These are phyloP conservation scores for Xiphophorus birchmanni DNA, from an alignment of 2,797 vertebrate species.

Conservation along the genomic window DNA sequence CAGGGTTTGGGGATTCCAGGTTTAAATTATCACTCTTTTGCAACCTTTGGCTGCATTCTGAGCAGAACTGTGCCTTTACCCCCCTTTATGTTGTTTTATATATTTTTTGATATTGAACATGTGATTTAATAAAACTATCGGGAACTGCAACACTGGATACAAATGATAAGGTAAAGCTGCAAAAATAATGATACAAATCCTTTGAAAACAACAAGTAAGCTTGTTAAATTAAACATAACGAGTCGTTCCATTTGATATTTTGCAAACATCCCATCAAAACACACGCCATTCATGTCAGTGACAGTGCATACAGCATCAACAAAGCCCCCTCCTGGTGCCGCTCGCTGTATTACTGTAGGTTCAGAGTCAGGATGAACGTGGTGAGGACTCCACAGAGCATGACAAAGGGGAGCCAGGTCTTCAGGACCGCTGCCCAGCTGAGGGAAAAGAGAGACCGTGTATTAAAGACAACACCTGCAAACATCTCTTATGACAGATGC, in stretches of 20 bases:
- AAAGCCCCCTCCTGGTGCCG: conserved; percentile 8
- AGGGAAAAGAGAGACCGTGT: conserved; percentile 44
- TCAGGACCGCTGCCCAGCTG: conserved; percentile 90
- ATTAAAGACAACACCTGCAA: conserved; percentile 45
- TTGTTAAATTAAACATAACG: conserved; percentile 5
- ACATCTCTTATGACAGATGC: conserved; percentile 2
- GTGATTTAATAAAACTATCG: not conserved
- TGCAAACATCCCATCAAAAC: conserved; percentile 25
- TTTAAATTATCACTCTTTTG: too few species aligned
- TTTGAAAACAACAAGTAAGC: conserved; percentile 4
- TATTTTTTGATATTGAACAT: not conserved
- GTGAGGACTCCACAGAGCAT: conserved; percentile 86
- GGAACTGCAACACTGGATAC: not conserved
- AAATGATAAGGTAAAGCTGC: not conserved
- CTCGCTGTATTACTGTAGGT: conserved; percentile 81
- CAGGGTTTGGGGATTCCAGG: not conserved
- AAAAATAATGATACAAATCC: conserved; percentile 7
- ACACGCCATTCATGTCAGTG: conserved; percentile 10
- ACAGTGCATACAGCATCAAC: conserved; percentile 13
- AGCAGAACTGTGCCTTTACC: not conserved
- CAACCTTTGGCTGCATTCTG: not conserved
- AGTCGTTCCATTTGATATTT: conserved; percentile 15
- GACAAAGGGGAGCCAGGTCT: conserved; percentile 95
- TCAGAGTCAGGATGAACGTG: conserved; percentile 87
- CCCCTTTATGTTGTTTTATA: not conserved